These are phyloP conservation scores for Argyresthia albistria DNA, from an alignment of 2,888 invertebrate genomes.

Conservation along the genomic window DNA sequence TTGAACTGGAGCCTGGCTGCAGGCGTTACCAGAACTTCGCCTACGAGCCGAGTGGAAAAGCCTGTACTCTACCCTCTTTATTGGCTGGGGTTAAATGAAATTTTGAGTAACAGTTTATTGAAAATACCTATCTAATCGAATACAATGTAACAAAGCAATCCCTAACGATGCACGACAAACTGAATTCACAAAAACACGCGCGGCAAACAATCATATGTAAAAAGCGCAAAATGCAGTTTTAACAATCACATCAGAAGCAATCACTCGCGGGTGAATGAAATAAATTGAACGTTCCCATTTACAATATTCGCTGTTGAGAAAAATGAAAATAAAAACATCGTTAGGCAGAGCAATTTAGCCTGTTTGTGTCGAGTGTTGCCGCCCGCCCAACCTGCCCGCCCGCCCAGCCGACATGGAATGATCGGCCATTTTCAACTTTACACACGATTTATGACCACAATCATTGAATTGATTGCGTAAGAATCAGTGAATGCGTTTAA, in stretches of 20 bases:
- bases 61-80: too few species aligned
- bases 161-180: not conserved
- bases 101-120: too few species aligned
- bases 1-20: conserved; percentile 39
- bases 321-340: conserved; percentile 42
- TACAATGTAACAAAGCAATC: not conserved
- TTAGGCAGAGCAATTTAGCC: conserved; percentile 42
- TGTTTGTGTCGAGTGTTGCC: conserved; percentile 30
- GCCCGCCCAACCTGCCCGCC: not conserved
- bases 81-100: too few species aligned
- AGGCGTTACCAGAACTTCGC: too few species aligned
- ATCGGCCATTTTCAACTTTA: too few species aligned
- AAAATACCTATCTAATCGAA: not conserved
- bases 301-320: conserved; percentile 47
- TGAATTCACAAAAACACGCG: too few species aligned
- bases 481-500: too few species aligned
- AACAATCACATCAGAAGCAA: conserved; percentile 62
- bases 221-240: conserved; percentile 34
- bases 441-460: too few species aligned
- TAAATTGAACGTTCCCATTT: conserved; percentile 54
- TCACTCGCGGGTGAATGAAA: conserved; percentile 40
- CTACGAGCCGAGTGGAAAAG: too few species aligned
- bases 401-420: too few species aligned
- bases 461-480: too few species aligned
- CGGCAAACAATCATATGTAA: not conserved